Percentiles rank a stretch among this genome's conserved stretches.
Evolutionary conservation across 2,113 vertebrate genomes (phyloP).

Genomic region (Acanthisitta chloris): DNA sequence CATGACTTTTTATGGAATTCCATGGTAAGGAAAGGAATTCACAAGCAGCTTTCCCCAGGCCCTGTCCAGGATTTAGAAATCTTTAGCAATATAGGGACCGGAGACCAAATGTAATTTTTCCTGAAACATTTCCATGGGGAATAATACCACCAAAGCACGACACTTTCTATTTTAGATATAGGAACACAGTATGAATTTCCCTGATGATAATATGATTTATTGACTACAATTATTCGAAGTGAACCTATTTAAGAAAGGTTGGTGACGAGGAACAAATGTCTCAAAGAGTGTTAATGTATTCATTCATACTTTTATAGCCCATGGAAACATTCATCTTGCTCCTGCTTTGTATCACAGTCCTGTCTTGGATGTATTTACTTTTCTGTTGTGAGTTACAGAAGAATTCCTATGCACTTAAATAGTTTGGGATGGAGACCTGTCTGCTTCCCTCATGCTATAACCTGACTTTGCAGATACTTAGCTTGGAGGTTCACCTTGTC

Average conservation of each 20-base stretch:
- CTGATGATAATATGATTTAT: background rate
- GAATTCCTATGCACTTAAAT: background rate
- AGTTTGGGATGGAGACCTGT: background rate
- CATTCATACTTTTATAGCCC: background rate
- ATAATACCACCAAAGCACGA: background rate
- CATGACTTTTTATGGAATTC: background rate
- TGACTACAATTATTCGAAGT: background rate
- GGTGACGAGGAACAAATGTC: rapidly evolving
- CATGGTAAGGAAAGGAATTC: background rate
- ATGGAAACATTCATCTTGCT: background rate
- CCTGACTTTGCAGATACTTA: background rate
- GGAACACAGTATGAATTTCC: background rate
- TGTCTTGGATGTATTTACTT: background rate
- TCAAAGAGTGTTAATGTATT: background rate
- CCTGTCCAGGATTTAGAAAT: background rate
- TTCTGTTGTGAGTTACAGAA: background rate
- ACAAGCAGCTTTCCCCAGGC: background rate
- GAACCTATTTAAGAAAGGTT: background rate
- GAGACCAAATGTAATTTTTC: background rate
- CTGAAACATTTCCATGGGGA: background rate
- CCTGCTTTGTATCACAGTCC: background rate
- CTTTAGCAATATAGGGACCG: background rate
- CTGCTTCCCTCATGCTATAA: background rate
- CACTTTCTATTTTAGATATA: background rate
- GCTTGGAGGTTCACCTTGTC: background rate